Evolutionary conservation across 1,140 invertebrate species (phyloP).

Genomic region (Lepeophtheirus salmonis): DNA sequence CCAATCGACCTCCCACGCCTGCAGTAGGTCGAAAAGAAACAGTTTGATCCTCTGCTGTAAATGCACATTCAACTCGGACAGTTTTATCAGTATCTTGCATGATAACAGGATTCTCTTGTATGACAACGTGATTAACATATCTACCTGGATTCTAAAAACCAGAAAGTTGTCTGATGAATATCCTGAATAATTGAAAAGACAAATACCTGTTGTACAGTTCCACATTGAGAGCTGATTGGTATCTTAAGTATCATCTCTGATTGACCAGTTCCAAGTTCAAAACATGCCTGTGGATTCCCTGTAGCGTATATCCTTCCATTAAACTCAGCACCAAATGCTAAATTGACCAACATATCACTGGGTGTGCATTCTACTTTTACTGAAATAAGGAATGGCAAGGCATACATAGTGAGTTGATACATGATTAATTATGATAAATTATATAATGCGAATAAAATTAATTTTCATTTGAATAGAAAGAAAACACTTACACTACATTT

Average conservation of each 20-base stretch:
- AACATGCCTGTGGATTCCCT: slow-evolving; percentile 34
- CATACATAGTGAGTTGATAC: no score
- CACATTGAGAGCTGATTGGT: slow-evolving; percentile 31
- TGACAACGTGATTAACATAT: slow-evolving; percentile 33
- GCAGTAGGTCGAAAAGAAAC: slow-evolving; percentile 29
- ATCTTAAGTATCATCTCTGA: slow-evolving; percentile 31
- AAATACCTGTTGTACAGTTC: slow-evolving; percentile 29
- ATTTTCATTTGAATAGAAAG: no score
- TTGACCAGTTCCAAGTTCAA: slow-evolving; percentile 32
- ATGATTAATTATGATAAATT: no score
- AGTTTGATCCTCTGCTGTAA: slow-evolving; percentile 33
- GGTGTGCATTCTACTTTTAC: slow-evolving; percentile 35
- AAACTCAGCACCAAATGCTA: slow-evolving; percentile 32
- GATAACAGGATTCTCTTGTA: slow-evolving; percentile 35
- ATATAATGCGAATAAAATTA: no score
- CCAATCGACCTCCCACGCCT: slow-evolving; percentile 23
- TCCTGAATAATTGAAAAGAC: neutral
- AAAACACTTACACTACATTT: no score
- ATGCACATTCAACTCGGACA: slow-evolving; percentile 34
- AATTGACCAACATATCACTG: slow-evolving; percentile 33
- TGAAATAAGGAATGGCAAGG: no score
- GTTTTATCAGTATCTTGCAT: slow-evolving; percentile 34
- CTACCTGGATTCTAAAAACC: slow-evolving; percentile 27
- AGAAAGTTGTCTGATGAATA: neutral
- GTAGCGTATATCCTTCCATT: slow-evolving; percentile 35